Percentiles rank a stretch among this genome's conserved stretches.
phyloP scores from a whole-genome alignment of 1,140 invertebrate genomes.

The Drosophila auraria region DNA sequence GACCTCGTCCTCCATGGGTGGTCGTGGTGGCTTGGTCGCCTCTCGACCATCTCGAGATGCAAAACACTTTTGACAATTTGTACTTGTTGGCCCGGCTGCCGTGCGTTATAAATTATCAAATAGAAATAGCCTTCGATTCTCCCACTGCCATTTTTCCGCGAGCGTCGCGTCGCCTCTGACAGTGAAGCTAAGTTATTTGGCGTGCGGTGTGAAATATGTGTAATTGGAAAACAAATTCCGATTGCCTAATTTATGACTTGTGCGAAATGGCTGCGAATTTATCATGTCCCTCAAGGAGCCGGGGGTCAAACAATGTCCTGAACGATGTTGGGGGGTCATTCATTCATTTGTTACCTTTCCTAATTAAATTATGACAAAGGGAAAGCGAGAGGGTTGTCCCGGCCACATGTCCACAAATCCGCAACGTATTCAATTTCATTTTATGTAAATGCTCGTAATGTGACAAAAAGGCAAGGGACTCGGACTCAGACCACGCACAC shows the following conservation, averaged over 20 bases:
- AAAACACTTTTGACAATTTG: slow-evolving; percentile 83
- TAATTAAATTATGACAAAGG: slow-evolving; percentile 78
- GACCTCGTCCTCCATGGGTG: slow-evolving; percentile 58
- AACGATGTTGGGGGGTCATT: slow-evolving; percentile 22
- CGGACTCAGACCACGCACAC: slow-evolving; percentile 35
- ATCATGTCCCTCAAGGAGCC: slow-evolving; percentile 53
- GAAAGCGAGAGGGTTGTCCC: slow-evolving; percentile 23
- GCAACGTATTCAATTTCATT: slow-evolving; percentile 78
- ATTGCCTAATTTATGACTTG: slow-evolving; percentile 78
- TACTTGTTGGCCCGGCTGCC: slow-evolving; percentile 70
- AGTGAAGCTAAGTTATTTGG: slow-evolving; percentile 60
- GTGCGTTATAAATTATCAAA: slow-evolving; percentile 83
- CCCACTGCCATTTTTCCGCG: slow-evolving; percentile 28
- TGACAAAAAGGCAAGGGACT: slow-evolving; percentile 63
- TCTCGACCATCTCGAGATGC: slow-evolving; percentile 56
- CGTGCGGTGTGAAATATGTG: slow-evolving; percentile 82
- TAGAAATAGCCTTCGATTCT: slow-evolving; percentile 75
- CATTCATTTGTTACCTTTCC: slow-evolving; percentile 58
- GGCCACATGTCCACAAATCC: slow-evolving; percentile 69
- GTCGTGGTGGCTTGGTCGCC: slow-evolving; percentile 38
- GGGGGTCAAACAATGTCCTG: slow-evolving; percentile 35
- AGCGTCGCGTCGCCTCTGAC: slow-evolving; percentile 27
- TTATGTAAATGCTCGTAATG: slow-evolving; percentile 81
- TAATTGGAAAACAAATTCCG: slow-evolving; percentile 82
- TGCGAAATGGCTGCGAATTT: slow-evolving; percentile 65